phyloP scores from a whole-genome alignment of 1,140 invertebrate species.

The Acromyrmex echinatior region DNA sequence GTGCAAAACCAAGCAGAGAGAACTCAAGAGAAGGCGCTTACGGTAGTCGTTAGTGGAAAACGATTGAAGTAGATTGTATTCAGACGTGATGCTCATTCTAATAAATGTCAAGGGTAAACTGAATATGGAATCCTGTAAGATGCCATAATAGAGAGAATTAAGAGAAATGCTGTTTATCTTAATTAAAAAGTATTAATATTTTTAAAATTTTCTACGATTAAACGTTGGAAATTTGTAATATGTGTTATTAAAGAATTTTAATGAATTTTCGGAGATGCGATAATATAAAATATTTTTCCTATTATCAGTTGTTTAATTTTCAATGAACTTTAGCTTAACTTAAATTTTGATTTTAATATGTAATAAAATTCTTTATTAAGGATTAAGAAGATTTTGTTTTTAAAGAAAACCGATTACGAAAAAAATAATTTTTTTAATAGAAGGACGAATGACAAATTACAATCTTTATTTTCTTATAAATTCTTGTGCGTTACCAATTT shows the following conservation, averaged over 20 bases:
- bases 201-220: neutral
- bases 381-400: neutral
- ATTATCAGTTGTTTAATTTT: neutral
- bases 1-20: slow-evolving; percentile 4
- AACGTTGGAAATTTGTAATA: neutral
- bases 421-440: neutral
- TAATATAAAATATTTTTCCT: neutral
- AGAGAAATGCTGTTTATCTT: neutral
- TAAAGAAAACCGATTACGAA: neutral
- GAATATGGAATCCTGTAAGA: neutral
- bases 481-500: neutral
- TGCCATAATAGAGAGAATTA: neutral
- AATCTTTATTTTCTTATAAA: slow-evolving; percentile 10
- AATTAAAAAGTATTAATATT: neutral
- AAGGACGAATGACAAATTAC: neutral
- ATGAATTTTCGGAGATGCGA: neutral
- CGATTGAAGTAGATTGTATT: slow-evolving; percentile 1
- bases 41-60: slow-evolving; percentile 7
- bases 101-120: slow-evolving; percentile 23
- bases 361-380: neutral
- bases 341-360: neutral
- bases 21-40: neutral
- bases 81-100: slow-evolving; percentile 16
- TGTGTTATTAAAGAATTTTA: neutral
- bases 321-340: neutral